Conservation (phyloP, 1,140 invertebrate species). For the Microplitis demolitor region DNA sequence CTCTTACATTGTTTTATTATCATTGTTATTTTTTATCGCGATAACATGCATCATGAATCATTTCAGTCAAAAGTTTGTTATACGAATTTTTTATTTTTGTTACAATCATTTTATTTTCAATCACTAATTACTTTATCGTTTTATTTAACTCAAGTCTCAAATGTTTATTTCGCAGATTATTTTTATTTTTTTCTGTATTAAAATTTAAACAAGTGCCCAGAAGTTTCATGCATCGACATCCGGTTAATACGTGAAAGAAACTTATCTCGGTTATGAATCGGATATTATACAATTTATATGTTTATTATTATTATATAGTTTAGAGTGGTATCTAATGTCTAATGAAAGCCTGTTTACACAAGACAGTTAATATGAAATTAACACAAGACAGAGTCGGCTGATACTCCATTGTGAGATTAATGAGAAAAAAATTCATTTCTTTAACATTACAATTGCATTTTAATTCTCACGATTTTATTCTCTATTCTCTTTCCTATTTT, state of each 20-base stretch:
- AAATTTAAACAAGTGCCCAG: neutral
- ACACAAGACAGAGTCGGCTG: neutral
- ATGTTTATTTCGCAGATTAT: neutral
- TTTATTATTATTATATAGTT: neutral
- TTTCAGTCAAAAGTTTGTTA: no score
- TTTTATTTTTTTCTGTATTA: neutral
- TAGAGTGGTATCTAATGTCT: neutral
- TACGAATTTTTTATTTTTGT: no score
- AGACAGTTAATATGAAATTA: neutral
- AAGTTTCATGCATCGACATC: conserved; percentile 13
- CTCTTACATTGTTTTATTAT: neutral
- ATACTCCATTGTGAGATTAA: neutral
- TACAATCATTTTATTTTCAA: no score
- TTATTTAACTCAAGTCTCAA: no score
- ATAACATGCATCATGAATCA: no score
- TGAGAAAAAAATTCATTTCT: neutral
- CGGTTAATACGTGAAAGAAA: conserved; percentile 13
- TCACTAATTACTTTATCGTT: no score
- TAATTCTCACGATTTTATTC: no score
- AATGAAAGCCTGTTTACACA: neutral
- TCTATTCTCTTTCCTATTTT: no score
- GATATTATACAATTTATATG: conserved; percentile 10
- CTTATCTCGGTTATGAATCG: conserved; percentile 2
- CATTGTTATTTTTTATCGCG: neutral
- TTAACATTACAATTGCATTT: no score